Evolutionary conservation across 1,140 invertebrate species (phyloP).

Genomic region (Trypoxylus dichotomus): DNA sequence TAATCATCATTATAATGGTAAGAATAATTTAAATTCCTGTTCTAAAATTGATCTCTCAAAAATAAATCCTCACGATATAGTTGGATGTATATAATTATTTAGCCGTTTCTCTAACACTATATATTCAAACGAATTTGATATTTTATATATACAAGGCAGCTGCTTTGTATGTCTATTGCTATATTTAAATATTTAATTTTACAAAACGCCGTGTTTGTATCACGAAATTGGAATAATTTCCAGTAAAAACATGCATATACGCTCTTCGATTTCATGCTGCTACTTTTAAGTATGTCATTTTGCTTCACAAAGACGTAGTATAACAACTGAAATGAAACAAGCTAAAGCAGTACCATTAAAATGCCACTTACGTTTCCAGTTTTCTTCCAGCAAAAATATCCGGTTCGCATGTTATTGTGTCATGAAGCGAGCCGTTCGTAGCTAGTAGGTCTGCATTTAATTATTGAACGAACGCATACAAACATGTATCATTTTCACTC

Average conservation of each 20-base stretch:
- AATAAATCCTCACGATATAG: too few species aligned
- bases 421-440: constrained; percentile 8
- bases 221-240: not conserved
- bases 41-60: too few species aligned
- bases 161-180: not conserved
- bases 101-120: not conserved
- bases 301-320: not conserved
- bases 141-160: not conserved
- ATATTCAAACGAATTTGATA: not conserved
- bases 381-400: constrained; percentile 15
- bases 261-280: not conserved
- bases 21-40: too few species aligned
- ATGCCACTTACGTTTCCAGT: not conserved
- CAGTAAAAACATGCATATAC: constrained; percentile 4
- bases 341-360: not conserved
- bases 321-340: constrained; percentile 10
- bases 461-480: constrained; percentile 11
- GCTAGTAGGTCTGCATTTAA: constrained; percentile 16
- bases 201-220: not conserved
- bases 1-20: too few species aligned
- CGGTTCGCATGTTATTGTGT: constrained; percentile 17
- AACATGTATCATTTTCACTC: constrained; percentile 18
- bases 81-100: not conserved
- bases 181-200: not conserved
- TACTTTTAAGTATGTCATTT: constrained; percentile 6